Percentiles rank a stretch among this genome's conserved stretches.
Conservation (phyloP, 1,140 invertebrate species). For the Polypedilum pembai region DNA sequence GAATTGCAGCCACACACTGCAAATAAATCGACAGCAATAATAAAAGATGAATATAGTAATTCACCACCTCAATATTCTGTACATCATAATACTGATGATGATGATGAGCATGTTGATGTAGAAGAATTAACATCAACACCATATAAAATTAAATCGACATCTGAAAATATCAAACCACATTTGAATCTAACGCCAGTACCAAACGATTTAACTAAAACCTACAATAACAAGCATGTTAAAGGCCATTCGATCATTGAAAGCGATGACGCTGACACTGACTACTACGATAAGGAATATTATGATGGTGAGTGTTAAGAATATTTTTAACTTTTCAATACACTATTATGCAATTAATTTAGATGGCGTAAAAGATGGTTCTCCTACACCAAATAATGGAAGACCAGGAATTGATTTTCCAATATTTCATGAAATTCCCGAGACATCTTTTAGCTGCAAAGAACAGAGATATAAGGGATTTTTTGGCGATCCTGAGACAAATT, state of each 20-base stretch:
- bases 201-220: slow-evolving; percentile 15
- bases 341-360: neutral
- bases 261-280: neutral
- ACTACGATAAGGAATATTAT: slow-evolving; percentile 9
- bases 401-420: slow-evolving; percentile 78
- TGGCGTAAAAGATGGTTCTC: slow-evolving; percentile 31
- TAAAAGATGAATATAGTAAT: neutral
- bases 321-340: neutral
- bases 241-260: neutral
- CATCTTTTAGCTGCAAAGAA: slow-evolving; percentile 71
- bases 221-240: neutral
- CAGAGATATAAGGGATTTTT: slow-evolving; percentile 87
- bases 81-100: neutral
- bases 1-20: neutral
- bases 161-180: neutral
- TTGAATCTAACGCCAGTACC: neutral
- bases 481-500: slow-evolving; percentile 75
- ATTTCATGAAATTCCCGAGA: slow-evolving; percentile 64
- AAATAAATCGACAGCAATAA: neutral
- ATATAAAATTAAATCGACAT: slow-evolving; percentile 19
- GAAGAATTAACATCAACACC: neutral
- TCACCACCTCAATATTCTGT: neutral
- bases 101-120: neutral
- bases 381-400: slow-evolving; percentile 55
- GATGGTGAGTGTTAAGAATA: neutral